Evolutionary conservation across 2,888 invertebrate genomes (phyloP).

Genomic region (Melipona bicolor): DNA sequence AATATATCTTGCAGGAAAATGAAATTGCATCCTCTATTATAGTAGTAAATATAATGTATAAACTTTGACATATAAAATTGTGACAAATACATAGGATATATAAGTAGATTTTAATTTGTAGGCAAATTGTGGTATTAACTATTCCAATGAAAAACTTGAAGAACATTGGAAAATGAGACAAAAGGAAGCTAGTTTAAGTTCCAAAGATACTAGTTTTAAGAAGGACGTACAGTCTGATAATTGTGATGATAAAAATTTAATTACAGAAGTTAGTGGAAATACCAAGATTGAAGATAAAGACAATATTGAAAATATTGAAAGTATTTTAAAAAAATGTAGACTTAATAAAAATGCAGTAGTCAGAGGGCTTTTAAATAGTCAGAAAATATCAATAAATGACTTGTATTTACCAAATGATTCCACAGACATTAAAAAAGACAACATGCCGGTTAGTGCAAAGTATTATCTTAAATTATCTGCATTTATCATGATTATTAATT

Average conservation of each 20-base stretch:
- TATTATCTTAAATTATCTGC: not conserved
- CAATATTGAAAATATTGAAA: conserved; percentile 7
- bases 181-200: not conserved
- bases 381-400: conserved; percentile 56
- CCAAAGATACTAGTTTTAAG: not conserved
- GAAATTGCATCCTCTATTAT: conserved; percentile 44
- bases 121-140: conserved; percentile 54
- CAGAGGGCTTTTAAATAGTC: conserved; percentile 56
- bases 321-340: conserved; percentile 40
- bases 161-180: conserved; percentile 23
- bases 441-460: conserved; percentile 4
- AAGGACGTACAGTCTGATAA: not conserved
- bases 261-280: not conserved
- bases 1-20: conserved; percentile 18
- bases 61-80: not conserved
- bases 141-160: conserved; percentile 52
- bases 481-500: not conserved
- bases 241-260: not conserved
- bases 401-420: conserved; percentile 32
- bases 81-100: not conserved
- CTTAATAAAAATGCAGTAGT: conserved; percentile 64
- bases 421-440: not conserved
- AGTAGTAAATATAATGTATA: conserved; percentile 43
- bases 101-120: conserved; percentile 23
- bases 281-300: not conserved